Evolutionary conservation across 2,888 invertebrate species (phyloP).

Genomic region (Sarcophaga caerulescens): DNA sequence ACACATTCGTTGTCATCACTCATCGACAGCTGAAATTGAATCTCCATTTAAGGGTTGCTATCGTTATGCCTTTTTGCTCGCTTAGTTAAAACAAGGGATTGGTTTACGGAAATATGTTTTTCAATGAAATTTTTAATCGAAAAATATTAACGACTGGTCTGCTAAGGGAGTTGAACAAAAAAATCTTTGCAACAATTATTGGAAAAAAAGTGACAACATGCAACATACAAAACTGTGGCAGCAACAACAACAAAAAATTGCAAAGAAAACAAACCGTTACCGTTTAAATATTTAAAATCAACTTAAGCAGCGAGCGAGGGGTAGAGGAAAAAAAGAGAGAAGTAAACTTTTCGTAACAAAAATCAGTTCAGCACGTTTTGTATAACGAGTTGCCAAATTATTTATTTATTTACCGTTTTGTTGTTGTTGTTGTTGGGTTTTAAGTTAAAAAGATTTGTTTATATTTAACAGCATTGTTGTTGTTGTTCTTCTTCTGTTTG

Average conservation of each 20-base stretch:
- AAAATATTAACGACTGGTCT: neutral
- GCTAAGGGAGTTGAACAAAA: too few species aligned
- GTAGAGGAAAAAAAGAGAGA: too few species aligned
- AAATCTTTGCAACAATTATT: too few species aligned
- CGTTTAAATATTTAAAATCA: neutral
- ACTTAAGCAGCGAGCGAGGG: too few species aligned
- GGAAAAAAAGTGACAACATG: too few species aligned
- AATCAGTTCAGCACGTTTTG: conserved; percentile 62
- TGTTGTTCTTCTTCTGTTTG: conserved; percentile 21
- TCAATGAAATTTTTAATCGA: neutral
- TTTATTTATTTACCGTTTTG: conserved; percentile 46
- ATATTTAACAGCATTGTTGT: conserved; percentile 18
- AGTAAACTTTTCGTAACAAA: conserved; percentile 4
- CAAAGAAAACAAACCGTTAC: too few species aligned
- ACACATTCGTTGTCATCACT: too few species aligned
- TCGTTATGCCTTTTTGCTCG: too few species aligned
- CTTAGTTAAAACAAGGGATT: neutral
- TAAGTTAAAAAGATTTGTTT: conserved; percentile 52
- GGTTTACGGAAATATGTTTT: neutral
- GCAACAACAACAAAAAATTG: too few species aligned
- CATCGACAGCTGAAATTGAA: too few species aligned
- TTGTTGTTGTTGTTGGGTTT: conserved; percentile 10
- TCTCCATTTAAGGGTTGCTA: too few species aligned
- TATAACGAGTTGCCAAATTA: conserved; percentile 66
- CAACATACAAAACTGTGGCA: too few species aligned